Evolutionary conservation across 2,888 invertebrate species (phyloP).

Genomic region (Eupelmus urozonus): DNA sequence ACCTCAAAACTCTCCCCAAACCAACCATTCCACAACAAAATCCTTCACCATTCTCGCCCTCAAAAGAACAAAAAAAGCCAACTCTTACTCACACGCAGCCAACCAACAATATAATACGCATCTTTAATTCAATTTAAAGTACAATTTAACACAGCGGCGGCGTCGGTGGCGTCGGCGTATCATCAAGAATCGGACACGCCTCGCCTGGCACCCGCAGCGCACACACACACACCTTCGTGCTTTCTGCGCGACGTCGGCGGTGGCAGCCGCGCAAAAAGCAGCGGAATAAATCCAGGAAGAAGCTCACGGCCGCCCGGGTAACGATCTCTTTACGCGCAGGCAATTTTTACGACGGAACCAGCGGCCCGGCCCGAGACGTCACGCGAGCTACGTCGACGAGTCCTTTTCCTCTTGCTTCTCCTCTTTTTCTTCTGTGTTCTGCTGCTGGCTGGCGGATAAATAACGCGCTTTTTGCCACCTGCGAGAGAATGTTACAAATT

Average conservation of each 20-base stretch:
- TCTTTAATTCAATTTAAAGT: slow-evolving; percentile 55
- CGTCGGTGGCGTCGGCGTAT: slow-evolving; percentile 8
- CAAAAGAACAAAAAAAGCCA: too few relatives aligned
- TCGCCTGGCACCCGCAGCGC: slow-evolving; percentile 63
- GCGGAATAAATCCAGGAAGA: slow-evolving; percentile 71
- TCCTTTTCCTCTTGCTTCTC: slow-evolving; percentile 4
- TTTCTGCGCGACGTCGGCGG: slow-evolving; percentile 56
- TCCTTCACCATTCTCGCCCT: too few relatives aligned
- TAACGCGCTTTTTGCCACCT: slow-evolving; percentile 7
- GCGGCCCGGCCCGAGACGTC: slow-evolving; percentile 72
- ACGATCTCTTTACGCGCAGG: slow-evolving; percentile 76
- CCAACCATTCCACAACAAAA: too few relatives aligned
- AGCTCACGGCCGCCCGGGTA: slow-evolving; percentile 66
- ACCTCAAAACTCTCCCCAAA: too few relatives aligned
- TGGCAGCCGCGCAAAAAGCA: too few relatives aligned
- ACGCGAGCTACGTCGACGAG: slow-evolving; percentile 73
- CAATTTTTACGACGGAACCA: slow-evolving; percentile 76
- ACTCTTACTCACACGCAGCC: not conserved
- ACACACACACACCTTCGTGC: too few relatives aligned
- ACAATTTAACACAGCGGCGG: slow-evolving; percentile 47
- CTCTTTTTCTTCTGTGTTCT: not conserved
- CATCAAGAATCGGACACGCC: slow-evolving; percentile 61
- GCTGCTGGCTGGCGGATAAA: slow-evolving; percentile 3
- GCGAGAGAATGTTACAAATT: not conserved
- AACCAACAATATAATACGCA: slow-evolving; percentile 33